Base-by-base conservation (phyloP, 2,888 invertebrate species). In the Margaritifera margaritifera region DNA sequence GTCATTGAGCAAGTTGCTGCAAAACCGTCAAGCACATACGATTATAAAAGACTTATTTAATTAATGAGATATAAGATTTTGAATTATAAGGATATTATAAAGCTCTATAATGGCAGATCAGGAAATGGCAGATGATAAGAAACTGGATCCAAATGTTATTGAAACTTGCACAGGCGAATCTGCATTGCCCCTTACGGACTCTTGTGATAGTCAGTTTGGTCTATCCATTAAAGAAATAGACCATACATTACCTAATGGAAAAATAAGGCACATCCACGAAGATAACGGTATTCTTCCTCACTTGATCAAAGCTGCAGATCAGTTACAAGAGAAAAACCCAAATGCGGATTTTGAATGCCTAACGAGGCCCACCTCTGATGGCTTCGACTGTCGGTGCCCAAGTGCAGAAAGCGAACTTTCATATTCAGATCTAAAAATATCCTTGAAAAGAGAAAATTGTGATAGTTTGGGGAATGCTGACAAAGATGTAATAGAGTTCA, bases 211-310 rank as follows among this genome's bases (percentile, higher is more conserved):
- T 27, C 19, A 42, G 42, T 22, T 22, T 55, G 56, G 42, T 27
- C 27, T 24, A 52, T 8, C 50, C 53, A 24, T n/a, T 51, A 52
- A 55, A n/a, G 50, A 58, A 15, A 62, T 61, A 3, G 68, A 69
- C 27, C 67, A 64, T 20, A 63, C 63, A 57, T 64, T 72, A 24
- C 78, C 73, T 58, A 80, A 80, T 65, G 80, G 81, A 27, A 71
- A 80, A 65, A 74, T 77, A 31, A 77, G 75, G 66, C 75, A 80
- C 52, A 68, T 72, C 27, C 72, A 72, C 25, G 79, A 82, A 31
- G 78, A 75, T 59, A 84, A 84, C 63, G 82, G 84, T 31, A 52
- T 81, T 52, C 72, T 83, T 31, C 64, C 66, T 50, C 74, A 69
- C 61, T 62, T 66, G 42, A 31, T 71, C 18, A 70, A 72, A 56